These are phyloP conservation scores for Microplitis demolitor DNA, from an alignment of 1,140 invertebrate genomes.

Conservation along the genomic window DNA sequence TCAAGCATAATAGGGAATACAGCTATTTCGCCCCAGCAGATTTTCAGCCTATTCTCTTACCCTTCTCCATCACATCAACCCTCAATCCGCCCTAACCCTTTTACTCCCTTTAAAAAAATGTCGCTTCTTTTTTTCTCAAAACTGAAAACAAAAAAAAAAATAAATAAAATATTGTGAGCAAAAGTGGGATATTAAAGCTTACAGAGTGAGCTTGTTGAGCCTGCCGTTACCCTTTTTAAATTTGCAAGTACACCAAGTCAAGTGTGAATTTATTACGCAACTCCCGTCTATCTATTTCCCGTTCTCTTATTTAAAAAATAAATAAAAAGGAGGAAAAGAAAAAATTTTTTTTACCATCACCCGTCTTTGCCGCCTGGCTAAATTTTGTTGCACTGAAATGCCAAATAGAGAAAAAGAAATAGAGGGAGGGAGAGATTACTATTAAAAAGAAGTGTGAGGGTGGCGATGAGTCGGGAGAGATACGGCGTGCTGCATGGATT, in stretches of 20 bases:
- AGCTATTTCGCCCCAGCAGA: background rate
- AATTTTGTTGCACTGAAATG: background rate
- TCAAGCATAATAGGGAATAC: constrained; percentile 43
- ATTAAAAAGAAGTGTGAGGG: background rate
- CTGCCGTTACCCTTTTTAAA: constrained; percentile 32
- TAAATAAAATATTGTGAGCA: background rate
- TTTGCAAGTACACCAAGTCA: constrained; percentile 33
- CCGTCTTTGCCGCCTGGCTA: constrained; percentile 6
- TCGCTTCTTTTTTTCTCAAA: background rate
- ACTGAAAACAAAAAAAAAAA: background rate
- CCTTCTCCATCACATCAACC: background rate
- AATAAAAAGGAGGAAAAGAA: background rate
- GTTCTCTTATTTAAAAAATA: background rate
- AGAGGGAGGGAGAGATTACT: background rate
- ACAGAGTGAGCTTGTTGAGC: constrained; percentile 26
- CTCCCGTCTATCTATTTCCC: constrained; percentile 3
- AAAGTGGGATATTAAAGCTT: constrained; percentile 46
- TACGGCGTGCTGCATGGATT: constrained; percentile 32
- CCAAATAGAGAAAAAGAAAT: constrained; percentile 23
- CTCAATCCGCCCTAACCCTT: background rate
- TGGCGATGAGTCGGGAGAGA: background rate
- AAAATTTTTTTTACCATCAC: constrained; percentile 6
- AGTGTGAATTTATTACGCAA: constrained; percentile 31
- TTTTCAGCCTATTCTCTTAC: background rate
- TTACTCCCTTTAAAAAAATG: background rate